These are phyloP conservation scores for Zaprionus davidi DNA, from an alignment of 1,140 invertebrate species.

Conservation along the genomic window DNA sequence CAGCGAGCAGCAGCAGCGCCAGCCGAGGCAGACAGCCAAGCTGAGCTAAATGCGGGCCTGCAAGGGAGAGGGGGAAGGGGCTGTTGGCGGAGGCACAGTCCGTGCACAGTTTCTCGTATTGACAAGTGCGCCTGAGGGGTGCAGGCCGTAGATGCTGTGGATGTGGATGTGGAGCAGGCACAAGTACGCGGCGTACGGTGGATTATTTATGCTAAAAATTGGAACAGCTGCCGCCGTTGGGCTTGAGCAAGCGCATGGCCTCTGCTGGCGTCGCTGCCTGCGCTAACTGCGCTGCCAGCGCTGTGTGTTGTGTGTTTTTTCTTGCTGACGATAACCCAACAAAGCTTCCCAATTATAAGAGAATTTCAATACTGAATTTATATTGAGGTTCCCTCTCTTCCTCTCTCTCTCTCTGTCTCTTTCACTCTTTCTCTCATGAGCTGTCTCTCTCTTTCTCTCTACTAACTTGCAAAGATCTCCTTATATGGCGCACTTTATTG, in stretches of 20 bases:
- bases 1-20: constrained; percentile 22
- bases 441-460: background rate
- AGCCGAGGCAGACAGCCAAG: constrained; percentile 23
- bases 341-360: constrained; percentile 6
- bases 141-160: constrained; percentile 10
- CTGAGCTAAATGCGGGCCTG: constrained; percentile 44
- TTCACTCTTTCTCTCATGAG: too few species aligned
- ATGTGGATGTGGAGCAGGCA: constrained; percentile 20
- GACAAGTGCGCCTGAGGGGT: constrained; percentile 64
- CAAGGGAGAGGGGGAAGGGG: background rate
- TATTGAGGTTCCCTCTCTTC: background rate
- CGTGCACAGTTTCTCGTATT: constrained; percentile 71
- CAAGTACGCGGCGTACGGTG: constrained; percentile 53
- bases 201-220: constrained; percentile 80
- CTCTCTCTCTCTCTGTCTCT: too few species aligned
- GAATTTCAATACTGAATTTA: constrained; percentile 22
- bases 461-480: background rate
- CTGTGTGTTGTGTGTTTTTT: background rate
- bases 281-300: constrained; percentile 8
- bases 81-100: background rate
- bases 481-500: constrained; percentile 48
- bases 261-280: background rate
- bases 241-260: constrained; percentile 13
- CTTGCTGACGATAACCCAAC: background rate
- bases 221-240: constrained; percentile 70